Percentiles rank a stretch among this genome's conserved stretches.
Conservation (phyloP, 1,140 invertebrate genomes). For the Pantala flavescens region DNA sequence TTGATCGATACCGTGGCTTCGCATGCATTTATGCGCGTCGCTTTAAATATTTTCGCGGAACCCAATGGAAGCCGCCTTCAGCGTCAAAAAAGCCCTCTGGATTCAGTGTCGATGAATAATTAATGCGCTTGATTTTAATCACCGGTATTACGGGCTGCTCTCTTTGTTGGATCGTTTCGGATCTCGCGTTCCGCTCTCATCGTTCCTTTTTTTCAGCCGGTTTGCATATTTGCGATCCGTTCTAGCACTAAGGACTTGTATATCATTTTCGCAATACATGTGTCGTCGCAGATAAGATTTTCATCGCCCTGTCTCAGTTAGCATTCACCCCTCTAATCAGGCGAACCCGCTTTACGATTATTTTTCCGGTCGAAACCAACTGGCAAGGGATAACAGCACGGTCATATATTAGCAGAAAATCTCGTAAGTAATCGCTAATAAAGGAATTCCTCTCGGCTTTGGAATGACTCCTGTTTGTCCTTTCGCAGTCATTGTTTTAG, state of each 20-base stretch:
- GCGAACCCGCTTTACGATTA: too few species aligned
- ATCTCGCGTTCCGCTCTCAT: neutral
- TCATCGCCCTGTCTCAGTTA: neutral
- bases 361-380: too few species aligned
- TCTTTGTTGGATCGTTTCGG: neutral
- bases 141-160: neutral
- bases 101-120: slow-evolving; percentile 3
- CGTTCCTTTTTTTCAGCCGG: neutral
- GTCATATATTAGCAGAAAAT: too few species aligned
- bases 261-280: neutral
- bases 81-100: neutral
- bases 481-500: too few species aligned
- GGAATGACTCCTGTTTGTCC: too few species aligned
- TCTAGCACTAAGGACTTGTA: neutral
- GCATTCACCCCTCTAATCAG: too few species aligned
- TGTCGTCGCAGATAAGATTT: neutral
- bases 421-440: too few species aligned
- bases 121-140: neutral
- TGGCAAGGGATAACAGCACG: too few species aligned
- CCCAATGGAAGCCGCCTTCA: neutral
- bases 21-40: too few species aligned
- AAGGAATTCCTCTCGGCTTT: too few species aligned
- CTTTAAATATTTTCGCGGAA: neutral
- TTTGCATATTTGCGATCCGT: neutral
- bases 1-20: too few species aligned